Conservation (phyloP, 2,888 invertebrate genomes). For the Heliconius cydno region DNA sequence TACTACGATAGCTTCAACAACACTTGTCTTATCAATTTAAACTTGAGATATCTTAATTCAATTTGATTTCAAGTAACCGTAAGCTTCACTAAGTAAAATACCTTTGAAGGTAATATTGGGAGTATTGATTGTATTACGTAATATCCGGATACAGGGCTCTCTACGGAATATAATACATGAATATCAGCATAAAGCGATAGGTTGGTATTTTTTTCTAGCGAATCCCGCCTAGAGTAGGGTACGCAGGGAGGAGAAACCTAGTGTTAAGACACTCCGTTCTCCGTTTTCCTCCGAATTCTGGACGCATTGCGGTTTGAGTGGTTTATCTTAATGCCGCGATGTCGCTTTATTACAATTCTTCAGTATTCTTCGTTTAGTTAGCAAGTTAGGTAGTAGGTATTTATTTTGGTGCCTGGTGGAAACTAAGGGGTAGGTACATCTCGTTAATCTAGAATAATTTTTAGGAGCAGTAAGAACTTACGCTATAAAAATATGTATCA, state of each 20-base stretch:
- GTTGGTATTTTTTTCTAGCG: not conserved
- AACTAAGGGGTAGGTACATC: too few relatives aligned
- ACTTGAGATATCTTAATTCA: constrained; percentile 20
- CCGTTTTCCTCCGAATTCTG: not conserved
- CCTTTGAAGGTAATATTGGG: constrained; percentile 24
- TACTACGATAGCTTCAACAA: not conserved
- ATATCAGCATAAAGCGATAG: not conserved
- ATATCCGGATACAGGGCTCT: not conserved
- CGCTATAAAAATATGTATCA: too few relatives aligned
- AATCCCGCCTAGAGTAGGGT: too few relatives aligned
- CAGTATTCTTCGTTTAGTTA: too few relatives aligned
- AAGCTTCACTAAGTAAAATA: constrained; percentile 22
- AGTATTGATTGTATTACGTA: constrained; percentile 17
- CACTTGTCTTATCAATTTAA: constrained; percentile 12
- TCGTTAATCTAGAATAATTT: too few relatives aligned
- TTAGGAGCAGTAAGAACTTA: too few relatives aligned
- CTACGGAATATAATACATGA: not conserved
- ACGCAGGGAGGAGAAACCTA: not conserved
- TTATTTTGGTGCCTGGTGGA: too few relatives aligned
- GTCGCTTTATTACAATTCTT: too few relatives aligned
- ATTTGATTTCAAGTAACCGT: constrained; percentile 26
- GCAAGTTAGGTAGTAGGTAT: too few relatives aligned
- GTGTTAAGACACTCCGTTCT: not conserved
- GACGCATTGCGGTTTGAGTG: not conserved
- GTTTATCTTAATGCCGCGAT: not conserved